Evolutionary conservation across 2,888 invertebrate species (phyloP), one percentile per base, ranked within the genome.

Genomic region (Tetanocera ferruginea): DNA sequence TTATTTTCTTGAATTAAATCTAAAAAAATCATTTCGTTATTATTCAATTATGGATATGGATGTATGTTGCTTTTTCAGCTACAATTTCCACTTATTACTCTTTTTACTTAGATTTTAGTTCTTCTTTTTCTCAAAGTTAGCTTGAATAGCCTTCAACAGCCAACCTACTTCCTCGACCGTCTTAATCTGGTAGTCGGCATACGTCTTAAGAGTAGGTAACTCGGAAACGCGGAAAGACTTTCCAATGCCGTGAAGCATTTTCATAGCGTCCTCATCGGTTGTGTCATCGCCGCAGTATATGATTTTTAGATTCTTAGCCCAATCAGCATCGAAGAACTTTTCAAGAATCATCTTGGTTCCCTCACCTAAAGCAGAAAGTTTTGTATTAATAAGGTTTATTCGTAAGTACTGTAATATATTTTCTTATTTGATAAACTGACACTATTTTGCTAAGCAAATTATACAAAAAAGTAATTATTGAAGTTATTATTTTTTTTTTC

Each of bases 221-320:
- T 93, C 92, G 1, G 95, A 93, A 3, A 95, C 94, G 80, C 95
- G 91, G 91, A 95, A 95, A 19, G 95, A 94, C 57, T 94, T 93
- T 14, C 94, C 95, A 92, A 89, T 87, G 78, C 88, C 89, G 71
- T 84, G 83, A 64, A 89, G 83, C 80, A 96, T 95, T 93, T 93
- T 92, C 94, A 97, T 96, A 69, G 96, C 97, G 88, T 96, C 96
- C 90, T 97, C 96, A 88, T 97, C 97, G 8, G 96, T 97, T 81
- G 93, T 93, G 88, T 96, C 97, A 88, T 97, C 96, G 79, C 97
- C 97, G 70, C 94, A 96, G 86, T 96, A 97, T 83, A 97, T 95
- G 84, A 97, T 94, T 83, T 94, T 91, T 81, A 94, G 92, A 80
- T 94, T 91, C 85, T 94, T 94, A 83, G 93, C 92, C 95, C 95